Conservation (phyloP, 2,888 invertebrate species). For the Syritta pipiens region DNA sequence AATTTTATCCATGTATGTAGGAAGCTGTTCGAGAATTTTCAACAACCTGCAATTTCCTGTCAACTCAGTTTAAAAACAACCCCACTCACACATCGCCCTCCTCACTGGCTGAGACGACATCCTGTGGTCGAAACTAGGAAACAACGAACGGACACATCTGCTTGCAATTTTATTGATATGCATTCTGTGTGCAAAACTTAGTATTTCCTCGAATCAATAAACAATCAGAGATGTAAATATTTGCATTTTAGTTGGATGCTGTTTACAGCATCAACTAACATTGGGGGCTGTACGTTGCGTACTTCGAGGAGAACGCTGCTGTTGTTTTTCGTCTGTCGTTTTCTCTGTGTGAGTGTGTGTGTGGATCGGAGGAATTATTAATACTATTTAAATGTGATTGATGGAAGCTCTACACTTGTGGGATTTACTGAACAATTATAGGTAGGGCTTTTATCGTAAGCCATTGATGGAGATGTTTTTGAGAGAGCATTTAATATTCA, state of each 20-base stretch:
- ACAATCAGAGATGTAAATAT: conserved; percentile 67
- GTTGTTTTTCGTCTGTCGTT: conserved; percentile 21
- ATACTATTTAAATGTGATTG: conserved; percentile 52
- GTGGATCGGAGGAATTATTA: conserved; percentile 33
- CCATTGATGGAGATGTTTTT: conserved; percentile 11
- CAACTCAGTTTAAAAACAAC: background rate
- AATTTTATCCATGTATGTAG: no score
- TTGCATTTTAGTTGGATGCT: conserved; percentile 59
- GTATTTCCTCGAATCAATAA: conserved; percentile 65
- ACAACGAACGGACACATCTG: conserved; percentile 28
- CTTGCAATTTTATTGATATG: conserved; percentile 40
- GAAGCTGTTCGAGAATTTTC: background rate
- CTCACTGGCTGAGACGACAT: conserved; percentile 1
- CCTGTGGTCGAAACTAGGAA: background rate
- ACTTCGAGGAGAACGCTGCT: conserved; percentile 20
- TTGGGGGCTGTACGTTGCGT: conserved; percentile 13
- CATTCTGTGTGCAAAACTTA: conserved; percentile 60
- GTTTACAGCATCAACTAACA: conserved; percentile 56
- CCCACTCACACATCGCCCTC: background rate
- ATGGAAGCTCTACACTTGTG: conserved; percentile 40
- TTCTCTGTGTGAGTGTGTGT: background rate
- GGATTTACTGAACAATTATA: conserved; percentile 26
- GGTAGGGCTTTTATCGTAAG: conserved; percentile 1
- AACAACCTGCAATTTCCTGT: background rate
- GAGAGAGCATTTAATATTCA: conserved; percentile 4